Evolutionary conservation across 2,797 vertebrate species (phyloP), one percentile per base, ranked within the genome.

Genomic region (Diplodus sargus): DNA sequence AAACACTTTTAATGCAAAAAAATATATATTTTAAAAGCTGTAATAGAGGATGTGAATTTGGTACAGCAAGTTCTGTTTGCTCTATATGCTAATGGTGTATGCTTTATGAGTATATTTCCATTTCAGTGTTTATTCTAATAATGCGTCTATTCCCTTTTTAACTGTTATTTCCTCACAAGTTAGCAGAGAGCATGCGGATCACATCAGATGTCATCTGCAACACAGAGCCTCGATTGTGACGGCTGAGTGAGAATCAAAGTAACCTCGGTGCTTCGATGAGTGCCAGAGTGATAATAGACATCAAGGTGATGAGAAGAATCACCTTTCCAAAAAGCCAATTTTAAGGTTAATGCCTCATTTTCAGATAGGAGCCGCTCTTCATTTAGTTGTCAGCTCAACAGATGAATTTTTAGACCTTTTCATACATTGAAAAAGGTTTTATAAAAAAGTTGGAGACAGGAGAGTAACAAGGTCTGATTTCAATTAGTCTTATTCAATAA

Each of bases 51-150:
- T 6, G 47, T 60, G 25, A 20, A 60, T 49, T 25, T 4, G 70
- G 8, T 7, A 45, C 9, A 30, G 11, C 10, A 28, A 51, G 14
- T 5, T 23, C 23, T 23, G 5, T 54, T 23, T 47, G 11, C 15
- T 1, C 17, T 49, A 4, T 34, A 7, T 34, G 34, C 34, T 39
- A 39, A 39, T 39, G 34, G 9, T 39, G 34, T n/a, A 57, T 67
- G 13, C 14, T 63, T 60, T 52, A 28, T 20, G 20, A 30, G 61
- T 73, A 30, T 64, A 7, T 64, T 61, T 78, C n/a, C 3, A n/a
- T 53, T 67, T 58, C 20, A 59, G 28, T 28, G 0, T 2, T 68
- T 3, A 43, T 64, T 68, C 16, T n/a, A 52, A 23, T 28, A 22
- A 23, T 47, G 9, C 71, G 17, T 57, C 0, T 62, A 4, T 75